Evolutionary conservation across 1,140 invertebrate genomes (phyloP).

Genomic region (Aphelinus certus): DNA sequence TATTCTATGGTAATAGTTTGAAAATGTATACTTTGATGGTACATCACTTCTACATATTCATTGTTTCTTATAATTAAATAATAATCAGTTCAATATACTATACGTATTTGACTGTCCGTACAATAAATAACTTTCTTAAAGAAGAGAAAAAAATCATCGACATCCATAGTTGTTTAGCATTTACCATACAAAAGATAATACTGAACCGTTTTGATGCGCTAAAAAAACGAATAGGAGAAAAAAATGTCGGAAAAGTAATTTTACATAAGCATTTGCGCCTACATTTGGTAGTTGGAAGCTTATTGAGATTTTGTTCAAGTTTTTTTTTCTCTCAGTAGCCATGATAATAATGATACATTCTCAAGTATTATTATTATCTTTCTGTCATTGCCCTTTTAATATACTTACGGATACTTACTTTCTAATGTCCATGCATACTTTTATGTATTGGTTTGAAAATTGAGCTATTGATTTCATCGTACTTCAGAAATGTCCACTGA

Average conservation of each 20-base stretch:
- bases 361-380: too few species aligned
- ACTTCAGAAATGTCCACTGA: background rate
- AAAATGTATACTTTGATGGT: too few species aligned
- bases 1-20: too few species aligned
- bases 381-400: too few species aligned
- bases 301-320: background rate
- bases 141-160: conserved; percentile 18
- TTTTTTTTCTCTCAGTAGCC: too few species aligned
- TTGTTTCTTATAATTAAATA: too few species aligned
- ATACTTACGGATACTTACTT: too few species aligned
- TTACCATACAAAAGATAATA: background rate
- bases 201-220: background rate
- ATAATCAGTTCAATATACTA: background rate
- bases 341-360: too few species aligned
- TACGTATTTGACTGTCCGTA: conserved; percentile 34
- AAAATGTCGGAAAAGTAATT: background rate
- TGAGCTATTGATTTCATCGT: background rate
- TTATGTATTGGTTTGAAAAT: background rate
- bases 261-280: conserved; percentile 13
- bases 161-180: conserved; percentile 22
- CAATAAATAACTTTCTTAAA: conserved; percentile 34
- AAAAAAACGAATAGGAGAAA: conserved; percentile 8
- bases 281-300: background rate
- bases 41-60: too few species aligned
- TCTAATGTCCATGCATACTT: too few species aligned